Evolutionary conservation across 2,113 vertebrate genomes (phyloP).

Genomic region (Pheucticus melanocephalus): DNA sequence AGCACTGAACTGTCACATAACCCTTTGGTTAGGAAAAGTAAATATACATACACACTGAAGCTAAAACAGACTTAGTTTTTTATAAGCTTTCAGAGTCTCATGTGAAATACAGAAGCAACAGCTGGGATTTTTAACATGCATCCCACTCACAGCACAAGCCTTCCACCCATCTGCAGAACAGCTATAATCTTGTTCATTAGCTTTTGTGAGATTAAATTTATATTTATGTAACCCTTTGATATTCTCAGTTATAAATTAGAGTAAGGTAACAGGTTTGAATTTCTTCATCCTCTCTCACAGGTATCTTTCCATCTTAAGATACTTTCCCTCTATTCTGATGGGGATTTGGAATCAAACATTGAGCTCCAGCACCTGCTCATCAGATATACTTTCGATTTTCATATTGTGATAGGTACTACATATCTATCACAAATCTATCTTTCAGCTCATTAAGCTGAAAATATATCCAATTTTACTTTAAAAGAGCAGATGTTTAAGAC

Average conservation of each 20-base stretch:
- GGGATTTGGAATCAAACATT: neutral
- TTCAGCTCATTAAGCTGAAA: constrained; percentile 22
- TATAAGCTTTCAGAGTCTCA: neutral
- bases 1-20: neutral
- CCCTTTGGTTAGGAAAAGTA: neutral
- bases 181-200: neutral
- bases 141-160: neutral
- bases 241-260: neutral
- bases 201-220: neutral
- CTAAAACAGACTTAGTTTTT: neutral
- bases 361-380: neutral
- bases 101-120: constrained; percentile 7
- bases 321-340: neutral
- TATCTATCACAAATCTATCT: neutral
- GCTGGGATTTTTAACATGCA: neutral
- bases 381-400: neutral
- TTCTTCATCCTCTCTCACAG: neutral
- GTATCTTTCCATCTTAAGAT: neutral
- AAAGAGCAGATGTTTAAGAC: constrained; percentile 49
- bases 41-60: neutral
- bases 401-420: neutral
- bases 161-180: neutral
- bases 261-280: neutral
- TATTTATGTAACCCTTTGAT: neutral
- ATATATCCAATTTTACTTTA: neutral